Conservation (phyloP, 2,113 vertebrate genomes). For the Muntiacus reevesi region DNA sequence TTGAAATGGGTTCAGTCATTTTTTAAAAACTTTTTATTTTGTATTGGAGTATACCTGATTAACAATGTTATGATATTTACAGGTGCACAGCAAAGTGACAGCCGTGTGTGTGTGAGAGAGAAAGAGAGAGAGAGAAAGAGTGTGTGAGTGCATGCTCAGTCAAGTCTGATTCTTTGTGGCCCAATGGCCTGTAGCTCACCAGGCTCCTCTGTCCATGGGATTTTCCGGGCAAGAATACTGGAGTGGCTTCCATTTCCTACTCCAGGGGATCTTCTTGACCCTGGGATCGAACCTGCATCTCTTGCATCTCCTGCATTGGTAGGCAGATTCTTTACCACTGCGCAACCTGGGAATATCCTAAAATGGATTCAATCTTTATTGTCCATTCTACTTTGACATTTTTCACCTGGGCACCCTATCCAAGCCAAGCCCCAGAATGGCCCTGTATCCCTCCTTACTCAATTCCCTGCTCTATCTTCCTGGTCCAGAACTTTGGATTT, state of each 20-base stretch:
- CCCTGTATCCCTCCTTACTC: not conserved
- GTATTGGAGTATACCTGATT: not conserved
- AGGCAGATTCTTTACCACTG: not conserved
- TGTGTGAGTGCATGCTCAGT: not conserved
- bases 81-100: not conserved
- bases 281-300: not conserved
- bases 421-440: not conserved
- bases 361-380: not conserved
- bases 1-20: not conserved
- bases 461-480: not conserved
- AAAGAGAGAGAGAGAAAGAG: not conserved
- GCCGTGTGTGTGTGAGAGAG: not conserved
- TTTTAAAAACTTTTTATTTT: not conserved
- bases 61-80: not conserved
- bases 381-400: not conserved
- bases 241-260: not conserved
- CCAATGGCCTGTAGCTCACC: not conserved
- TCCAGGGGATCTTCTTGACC: not conserved
- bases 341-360: not conserved
- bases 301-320: not conserved
- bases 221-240: not conserved
- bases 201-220: not conserved
- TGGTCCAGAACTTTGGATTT: not conserved
- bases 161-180: not conserved
- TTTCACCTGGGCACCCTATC: not conserved